phyloP scores from a whole-genome alignment of 37 sponge, comb jelly and placozoan species.

The Geodia barretti region DNA sequence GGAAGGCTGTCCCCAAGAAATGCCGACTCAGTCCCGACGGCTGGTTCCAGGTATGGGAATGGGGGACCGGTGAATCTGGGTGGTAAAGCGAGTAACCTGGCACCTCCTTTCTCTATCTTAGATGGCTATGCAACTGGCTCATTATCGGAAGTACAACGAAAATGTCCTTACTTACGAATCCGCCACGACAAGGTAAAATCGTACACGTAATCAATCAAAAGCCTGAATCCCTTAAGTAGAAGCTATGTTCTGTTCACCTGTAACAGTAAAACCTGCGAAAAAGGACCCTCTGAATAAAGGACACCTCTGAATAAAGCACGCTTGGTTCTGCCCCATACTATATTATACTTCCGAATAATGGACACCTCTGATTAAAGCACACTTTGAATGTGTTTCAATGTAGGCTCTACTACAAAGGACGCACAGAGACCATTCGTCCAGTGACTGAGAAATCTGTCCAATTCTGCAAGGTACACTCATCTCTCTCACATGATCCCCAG shows the following conservation, averaged over 20 bases:
- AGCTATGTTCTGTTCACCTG: too few species aligned
- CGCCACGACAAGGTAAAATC: constrained; percentile 79
- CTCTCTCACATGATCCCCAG: too few species aligned
- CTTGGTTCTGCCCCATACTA: not conserved
- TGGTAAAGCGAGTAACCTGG: too few species aligned
- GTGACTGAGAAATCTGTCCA: constrained; percentile 60
- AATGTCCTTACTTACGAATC: constrained; percentile 85
- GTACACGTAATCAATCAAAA: too few species aligned
- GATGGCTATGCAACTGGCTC: constrained; percentile 84
- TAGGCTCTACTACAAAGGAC: constrained; percentile 76
- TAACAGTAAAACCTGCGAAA: too few species aligned
- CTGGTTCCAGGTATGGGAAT: constrained; percentile 68
- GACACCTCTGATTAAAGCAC: not conserved
- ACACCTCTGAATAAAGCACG: too few species aligned
- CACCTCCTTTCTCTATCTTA: constrained; percentile 13
- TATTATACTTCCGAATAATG: too few species aligned
- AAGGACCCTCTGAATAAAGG: too few species aligned
- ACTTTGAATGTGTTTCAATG: not conserved
- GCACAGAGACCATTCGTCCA: constrained; percentile 91
- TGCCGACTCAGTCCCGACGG: constrained; percentile 80
- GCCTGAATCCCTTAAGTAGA: too few species aligned
- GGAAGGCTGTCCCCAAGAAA: constrained; percentile 70
- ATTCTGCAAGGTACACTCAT: constrained; percentile 53
- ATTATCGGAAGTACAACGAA: constrained; percentile 62
- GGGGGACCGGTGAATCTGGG: too few species aligned